Evolutionary conservation across 1,140 invertebrate genomes (phyloP), one percentile per base, ranked within the genome.

Genomic region (Drosophila punjabiensis): DNA sequence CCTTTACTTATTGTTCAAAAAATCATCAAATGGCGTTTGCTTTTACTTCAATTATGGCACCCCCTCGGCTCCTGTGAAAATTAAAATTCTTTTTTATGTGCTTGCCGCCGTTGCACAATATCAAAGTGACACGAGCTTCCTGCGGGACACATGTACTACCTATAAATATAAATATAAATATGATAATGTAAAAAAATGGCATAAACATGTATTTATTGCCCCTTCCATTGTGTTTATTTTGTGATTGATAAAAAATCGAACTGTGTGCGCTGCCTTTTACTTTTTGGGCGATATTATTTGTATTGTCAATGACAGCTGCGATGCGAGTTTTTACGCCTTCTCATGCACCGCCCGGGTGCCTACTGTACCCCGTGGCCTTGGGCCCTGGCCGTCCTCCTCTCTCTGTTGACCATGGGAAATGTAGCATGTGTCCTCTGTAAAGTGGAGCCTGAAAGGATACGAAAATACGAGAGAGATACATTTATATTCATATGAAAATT

Each of bases 91-190:
- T 56, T 75, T 76, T 71, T 73, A 48, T 79, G 33, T 67, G 20
- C 76, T 63, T 59, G 45, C 43, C 35, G 18, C 45, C 14, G 20
- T 18, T n/a, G 56, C 43, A 74, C 32, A 73, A 74, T 74, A 73
- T 74, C 71, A 62, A 74, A 75, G 71, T 74, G 71, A 74, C 53
- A 62, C 43, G 52, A n/a, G 70, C 56, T 53, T 75, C 71, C 71
- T 53, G 68, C 11, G 47, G 35, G 71, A 59, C 66, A 68, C 50
- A 73, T 62, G 68, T 69, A 68, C 69, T 68, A 82, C 85, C 85
- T 75, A 71, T 58, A 68, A 77, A 83, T 88, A 87, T 87, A 87
- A 76, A 87, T 87, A 87, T 88, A 87, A 77, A 88, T 88, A 87
- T 87, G 76, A 82, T 80, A 88, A 71, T 69, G 80, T 74, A 83